A percentile compares a stretch with the other conserved stretches of the same genome.
phyloP scores from a whole-genome alignment of 2,888 invertebrate species.

The Drosophila fulvimacula region DNA sequence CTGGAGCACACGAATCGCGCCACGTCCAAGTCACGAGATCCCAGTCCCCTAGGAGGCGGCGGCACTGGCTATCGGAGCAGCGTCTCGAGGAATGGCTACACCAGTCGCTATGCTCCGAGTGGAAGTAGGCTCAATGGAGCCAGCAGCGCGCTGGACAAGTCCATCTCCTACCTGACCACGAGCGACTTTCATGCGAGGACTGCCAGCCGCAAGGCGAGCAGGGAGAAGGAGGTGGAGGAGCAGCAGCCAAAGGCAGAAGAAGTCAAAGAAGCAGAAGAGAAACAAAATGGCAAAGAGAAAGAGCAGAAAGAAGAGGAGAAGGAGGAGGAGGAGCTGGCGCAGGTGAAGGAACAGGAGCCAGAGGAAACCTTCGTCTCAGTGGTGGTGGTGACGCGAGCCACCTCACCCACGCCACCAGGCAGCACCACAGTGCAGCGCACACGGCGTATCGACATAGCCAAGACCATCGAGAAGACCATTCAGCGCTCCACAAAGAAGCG shows the following conservation, averaged over 20 bases:
- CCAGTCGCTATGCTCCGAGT: constrained; percentile 57
- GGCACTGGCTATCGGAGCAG: constrained; percentile 82
- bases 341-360: not conserved
- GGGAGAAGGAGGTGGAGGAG: constrained; percentile 81
- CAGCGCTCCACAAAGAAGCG: constrained; percentile 86
- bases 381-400: constrained; percentile 90
- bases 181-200: constrained; percentile 84
- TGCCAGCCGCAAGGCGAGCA: constrained; percentile 79
- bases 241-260: constrained; percentile 21
- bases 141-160: constrained; percentile 67
- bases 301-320: not conserved
- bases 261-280: constrained; percentile 23
- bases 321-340: not conserved
- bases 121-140: constrained; percentile 34
- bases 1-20: constrained; percentile 81
- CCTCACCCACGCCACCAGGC: constrained; percentile 90
- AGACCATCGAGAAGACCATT: constrained; percentile 90
- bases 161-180: constrained; percentile 83
- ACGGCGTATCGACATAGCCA: constrained; percentile 90
- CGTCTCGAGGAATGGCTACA: constrained; percentile 61
- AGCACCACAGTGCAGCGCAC: constrained; percentile 87
- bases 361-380: constrained; percentile 85
- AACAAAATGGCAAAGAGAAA: not conserved
- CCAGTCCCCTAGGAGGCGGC: constrained; percentile 86
- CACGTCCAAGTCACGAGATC: constrained; percentile 85